phyloP scores from a whole-genome alignment of 1,140 invertebrate genomes.

The Penaeus vannamei region DNA sequence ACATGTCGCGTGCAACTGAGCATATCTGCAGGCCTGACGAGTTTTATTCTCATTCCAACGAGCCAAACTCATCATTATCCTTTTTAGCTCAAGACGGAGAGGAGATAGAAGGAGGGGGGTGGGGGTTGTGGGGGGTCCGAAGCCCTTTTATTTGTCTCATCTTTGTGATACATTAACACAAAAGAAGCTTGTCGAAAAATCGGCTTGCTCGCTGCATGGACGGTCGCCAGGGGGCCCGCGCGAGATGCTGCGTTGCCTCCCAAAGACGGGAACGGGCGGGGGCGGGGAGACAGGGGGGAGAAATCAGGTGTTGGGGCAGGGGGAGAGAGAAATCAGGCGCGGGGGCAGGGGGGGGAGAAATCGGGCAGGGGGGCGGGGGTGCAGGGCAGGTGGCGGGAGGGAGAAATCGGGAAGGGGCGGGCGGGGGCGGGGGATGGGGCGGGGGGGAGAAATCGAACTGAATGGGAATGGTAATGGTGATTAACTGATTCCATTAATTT shows the following conservation, averaged over 20 bases:
- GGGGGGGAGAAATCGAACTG: neutral
- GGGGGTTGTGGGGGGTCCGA: too few relatives aligned
- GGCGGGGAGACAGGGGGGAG: neutral
- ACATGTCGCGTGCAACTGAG: too few relatives aligned
- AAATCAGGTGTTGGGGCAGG: neutral
- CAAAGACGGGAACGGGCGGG: neutral
- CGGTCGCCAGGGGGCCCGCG: neutral
- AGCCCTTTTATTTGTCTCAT: too few relatives aligned
- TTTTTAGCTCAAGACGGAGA: too few relatives aligned
- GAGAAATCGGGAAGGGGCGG: neutral
- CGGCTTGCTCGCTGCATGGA: neutral
- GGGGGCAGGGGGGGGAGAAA: slow-evolving; percentile 2
- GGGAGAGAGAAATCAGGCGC: neutral
- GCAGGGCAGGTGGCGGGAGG: too few relatives aligned
- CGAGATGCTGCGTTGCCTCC: neutral
- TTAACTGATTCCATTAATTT: too few relatives aligned
- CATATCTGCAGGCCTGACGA: too few relatives aligned
- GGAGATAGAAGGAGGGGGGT: too few relatives aligned
- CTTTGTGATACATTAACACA: too few relatives aligned
- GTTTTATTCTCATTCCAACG: too few relatives aligned
- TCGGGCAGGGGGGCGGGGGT: neutral
- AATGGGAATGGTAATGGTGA: neutral
- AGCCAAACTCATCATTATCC: too few relatives aligned
- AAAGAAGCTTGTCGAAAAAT: too few relatives aligned
- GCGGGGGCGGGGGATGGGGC: neutral